Conservation (phyloP, 2,113 vertebrate species). For the Scatophagus argus region DNA sequence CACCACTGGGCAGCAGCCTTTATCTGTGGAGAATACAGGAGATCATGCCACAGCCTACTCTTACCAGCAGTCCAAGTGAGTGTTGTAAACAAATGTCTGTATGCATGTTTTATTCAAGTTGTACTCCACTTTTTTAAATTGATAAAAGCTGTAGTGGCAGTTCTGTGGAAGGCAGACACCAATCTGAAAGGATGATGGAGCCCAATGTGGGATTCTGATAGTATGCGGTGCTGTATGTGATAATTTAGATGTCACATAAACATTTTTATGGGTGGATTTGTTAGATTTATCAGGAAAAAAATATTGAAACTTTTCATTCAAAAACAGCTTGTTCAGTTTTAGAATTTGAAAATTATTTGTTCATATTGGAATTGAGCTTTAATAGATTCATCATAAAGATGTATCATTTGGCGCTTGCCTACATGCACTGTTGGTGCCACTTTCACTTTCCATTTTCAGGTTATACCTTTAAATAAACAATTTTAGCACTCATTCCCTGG, state of each 20-base stretch:
- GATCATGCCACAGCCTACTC: constrained; percentile 94
- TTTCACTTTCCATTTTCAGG: neutral
- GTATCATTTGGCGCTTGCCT: neutral
- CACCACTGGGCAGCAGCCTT: constrained; percentile 93
- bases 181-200: neutral
- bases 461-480: neutral
- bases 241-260: neutral
- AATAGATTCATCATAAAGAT: neutral
- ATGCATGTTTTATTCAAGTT: neutral
- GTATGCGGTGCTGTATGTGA: neutral
- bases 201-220: neutral
- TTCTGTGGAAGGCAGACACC: neutral
- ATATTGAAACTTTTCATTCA: neutral
- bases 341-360: neutral
- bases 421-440: neutral
- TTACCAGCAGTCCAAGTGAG: constrained; percentile 96
- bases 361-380: neutral
- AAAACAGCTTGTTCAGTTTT: neutral
- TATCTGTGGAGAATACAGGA: constrained; percentile 92
- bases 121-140: neutral
- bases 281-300: neutral
- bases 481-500: too few species aligned
- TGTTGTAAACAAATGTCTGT: constrained; percentile 23
- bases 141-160: neutral
- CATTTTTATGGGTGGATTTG: neutral